A percentile compares a stretch with the other conserved stretches of the same genome.
These are phyloP conservation scores for Leucophenga varia DNA, from an alignment of 1,140 invertebrate species.

Conservation along the genomic window DNA sequence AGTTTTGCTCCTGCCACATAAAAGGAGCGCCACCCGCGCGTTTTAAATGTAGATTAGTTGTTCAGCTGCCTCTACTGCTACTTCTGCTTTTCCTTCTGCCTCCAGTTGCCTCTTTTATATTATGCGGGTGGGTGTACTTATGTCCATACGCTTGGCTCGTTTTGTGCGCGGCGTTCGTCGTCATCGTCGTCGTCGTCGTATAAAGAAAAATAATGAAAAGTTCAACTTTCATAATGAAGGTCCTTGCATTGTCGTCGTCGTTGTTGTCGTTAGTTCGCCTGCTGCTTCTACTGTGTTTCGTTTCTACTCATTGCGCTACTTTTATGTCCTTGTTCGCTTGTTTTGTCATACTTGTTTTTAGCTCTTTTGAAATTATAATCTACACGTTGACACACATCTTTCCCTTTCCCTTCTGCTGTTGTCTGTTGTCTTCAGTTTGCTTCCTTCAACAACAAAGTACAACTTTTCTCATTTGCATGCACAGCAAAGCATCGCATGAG, in stretches of 20 bases:
- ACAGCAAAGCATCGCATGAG: conserved; percentile 1
- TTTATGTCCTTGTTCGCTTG: conserved; percentile 7
- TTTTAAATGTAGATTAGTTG: conserved; percentile 53
- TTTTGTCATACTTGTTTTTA: conserved; percentile 12
- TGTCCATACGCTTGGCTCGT: too few relatives aligned
- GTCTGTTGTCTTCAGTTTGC: conserved; percentile 5
- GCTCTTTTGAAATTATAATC: conserved; percentile 56
- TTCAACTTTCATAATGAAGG: conserved; percentile 53
- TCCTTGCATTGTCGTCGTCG: conserved; percentile 18
- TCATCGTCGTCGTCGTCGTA: too few relatives aligned
- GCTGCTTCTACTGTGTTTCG: conserved; percentile 6
- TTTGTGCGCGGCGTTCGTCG: too few relatives aligned
- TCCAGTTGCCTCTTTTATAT: too few relatives aligned
- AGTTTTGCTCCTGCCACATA: too few relatives aligned
- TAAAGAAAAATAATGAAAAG: conserved; percentile 53
- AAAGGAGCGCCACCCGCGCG: conserved; percentile 12
- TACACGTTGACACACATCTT: conserved; percentile 35
- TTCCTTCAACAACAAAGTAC: conserved; percentile 12
- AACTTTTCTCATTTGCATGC: conserved; percentile 16
- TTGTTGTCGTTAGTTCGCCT: neutral
- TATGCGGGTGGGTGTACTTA: too few relatives aligned
- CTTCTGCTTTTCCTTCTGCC: too few relatives aligned
- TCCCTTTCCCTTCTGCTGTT: conserved; percentile 2
- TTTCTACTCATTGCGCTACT: too few relatives aligned
- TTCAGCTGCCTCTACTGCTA: too few relatives aligned